Percentiles rank a stretch among this genome's conserved stretches.
These are phyloP conservation scores for Holacanthus passer DNA, from an alignment of 2,113 vertebrate genomes.

Conservation along the genomic window DNA sequence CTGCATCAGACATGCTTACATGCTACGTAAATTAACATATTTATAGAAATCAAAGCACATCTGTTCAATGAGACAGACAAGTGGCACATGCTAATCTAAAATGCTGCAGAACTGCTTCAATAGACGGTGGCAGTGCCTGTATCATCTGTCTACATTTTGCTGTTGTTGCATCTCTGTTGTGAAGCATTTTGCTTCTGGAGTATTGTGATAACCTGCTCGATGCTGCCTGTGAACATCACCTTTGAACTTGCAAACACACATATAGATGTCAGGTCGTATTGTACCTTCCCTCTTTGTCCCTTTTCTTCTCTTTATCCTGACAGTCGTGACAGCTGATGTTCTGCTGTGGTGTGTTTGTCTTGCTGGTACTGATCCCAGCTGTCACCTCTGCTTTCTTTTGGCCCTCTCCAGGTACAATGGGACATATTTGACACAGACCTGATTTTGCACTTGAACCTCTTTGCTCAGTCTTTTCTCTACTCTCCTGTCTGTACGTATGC, in stretches of 20 bases:
- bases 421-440: constrained; percentile 27
- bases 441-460: constrained; percentile 35
- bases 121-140: background rate
- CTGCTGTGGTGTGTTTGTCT: constrained; percentile 18
- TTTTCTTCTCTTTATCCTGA: background rate
- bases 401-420: constrained; percentile 42
- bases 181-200: background rate
- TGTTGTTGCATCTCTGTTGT: background rate
- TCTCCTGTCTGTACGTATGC: constrained; percentile 20
- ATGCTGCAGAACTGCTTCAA: background rate
- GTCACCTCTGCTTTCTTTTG: constrained; percentile 58
- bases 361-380: constrained; percentile 46
- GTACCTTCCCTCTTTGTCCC: background rate
- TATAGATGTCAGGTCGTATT: constrained; percentile 1
- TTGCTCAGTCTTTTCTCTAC: constrained; percentile 8
- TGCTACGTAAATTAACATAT: background rate
- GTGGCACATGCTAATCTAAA: background rate
- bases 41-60: background rate
- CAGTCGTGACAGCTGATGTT: background rate
- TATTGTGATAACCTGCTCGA: background rate
- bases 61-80: background rate
- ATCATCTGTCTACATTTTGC: constrained; percentile 2
- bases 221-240: background rate
- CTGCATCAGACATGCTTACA: background rate
- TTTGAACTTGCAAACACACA: constrained; percentile 9